Evolutionary conservation across 2,797 vertebrate species (phyloP), one percentile per base, ranked within the genome.

Genomic region (Gymnoscopelus microlampas): DNA sequence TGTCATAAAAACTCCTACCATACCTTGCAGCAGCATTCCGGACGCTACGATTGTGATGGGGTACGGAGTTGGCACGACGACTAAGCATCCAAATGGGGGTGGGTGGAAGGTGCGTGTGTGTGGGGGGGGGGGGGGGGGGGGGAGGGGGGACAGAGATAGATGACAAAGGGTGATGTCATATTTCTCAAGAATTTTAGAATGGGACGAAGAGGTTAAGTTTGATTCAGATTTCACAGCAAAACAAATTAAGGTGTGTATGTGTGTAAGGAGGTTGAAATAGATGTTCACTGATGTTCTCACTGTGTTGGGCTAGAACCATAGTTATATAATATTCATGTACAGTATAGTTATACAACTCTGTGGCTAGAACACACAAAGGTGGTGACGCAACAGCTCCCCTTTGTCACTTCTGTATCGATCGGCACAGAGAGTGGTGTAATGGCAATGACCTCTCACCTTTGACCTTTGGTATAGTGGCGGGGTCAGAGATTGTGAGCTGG

Each of bases 1-100:
- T 84, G 85, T 83, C 78, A 87, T 91, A 91, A 92, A 91, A 89
- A 79, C 84, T 82, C 83, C 81, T 80, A 68, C 70, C 85, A 54
- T 87, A 73, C 85, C 82, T 88, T 58, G 79, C 75, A 78, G 87
- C 60, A 44, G 53, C 76, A 24, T 64, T 76, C 73, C 49, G 78
- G 66, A 72, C 79, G 51, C 79, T 74, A 83, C 76, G 82, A 80
- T 77, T 87, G 82, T 75, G 76, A 80, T 55, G 23, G 81, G 73
- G 78, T 69, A 65, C 5, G 55, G 49, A 68, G 66, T 61, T 60
- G 81, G 75, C 85, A 81, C 71, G 69, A 74, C 69, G 66, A 74
- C 58, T 47, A 75, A 78, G 80, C 60, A 70, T 82, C 81, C 59
- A 29, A 64, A 55, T 59, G 14, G 66, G 68, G 68, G 70, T 2